Evolutionary conservation across 2,797 vertebrate species (phyloP).

Genomic region (Trichosurus vulpecula): DNA sequence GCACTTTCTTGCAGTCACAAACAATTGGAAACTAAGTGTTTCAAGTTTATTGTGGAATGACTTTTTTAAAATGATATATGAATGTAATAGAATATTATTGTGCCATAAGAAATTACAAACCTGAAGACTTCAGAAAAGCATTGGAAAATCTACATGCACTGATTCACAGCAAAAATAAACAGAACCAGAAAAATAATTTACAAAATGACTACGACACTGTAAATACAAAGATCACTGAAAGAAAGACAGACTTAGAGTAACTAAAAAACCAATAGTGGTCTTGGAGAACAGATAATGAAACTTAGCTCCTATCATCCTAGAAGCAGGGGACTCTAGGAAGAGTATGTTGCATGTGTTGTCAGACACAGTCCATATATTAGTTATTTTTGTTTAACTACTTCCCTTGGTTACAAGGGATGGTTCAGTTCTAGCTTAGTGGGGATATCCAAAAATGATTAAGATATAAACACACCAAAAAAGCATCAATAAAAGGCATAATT

Average conservation of each 20-base stretch:
- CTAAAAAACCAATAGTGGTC: not conserved
- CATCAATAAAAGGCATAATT: not conserved
- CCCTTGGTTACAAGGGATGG: not conserved
- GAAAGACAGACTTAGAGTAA: not conserved
- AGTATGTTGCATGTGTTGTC: not conserved
- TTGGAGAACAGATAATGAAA: not conserved
- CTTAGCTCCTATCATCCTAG: not conserved
- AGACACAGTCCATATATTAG: not conserved
- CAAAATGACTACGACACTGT: not conserved
- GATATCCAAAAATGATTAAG: not conserved
- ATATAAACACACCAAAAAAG: not conserved
- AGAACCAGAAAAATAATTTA: not conserved
- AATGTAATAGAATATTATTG: not conserved
- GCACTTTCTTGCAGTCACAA: not conserved
- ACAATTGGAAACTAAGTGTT: not conserved
- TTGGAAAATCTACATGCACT: not conserved
- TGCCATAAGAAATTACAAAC: not conserved
- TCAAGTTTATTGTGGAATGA: not conserved
- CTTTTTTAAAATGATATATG: not conserved
- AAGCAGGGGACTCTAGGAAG: not conserved
- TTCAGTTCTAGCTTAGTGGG: not conserved
- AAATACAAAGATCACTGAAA: not conserved
- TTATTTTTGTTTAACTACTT: not conserved
- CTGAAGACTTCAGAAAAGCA: not conserved
- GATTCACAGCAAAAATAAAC: not conserved